A percentile compares a stretch with the other conserved stretches of the same genome.
These are phyloP conservation scores for Drosophila atripex DNA, from an alignment of 2,888 invertebrate species.

Conservation along the genomic window DNA sequence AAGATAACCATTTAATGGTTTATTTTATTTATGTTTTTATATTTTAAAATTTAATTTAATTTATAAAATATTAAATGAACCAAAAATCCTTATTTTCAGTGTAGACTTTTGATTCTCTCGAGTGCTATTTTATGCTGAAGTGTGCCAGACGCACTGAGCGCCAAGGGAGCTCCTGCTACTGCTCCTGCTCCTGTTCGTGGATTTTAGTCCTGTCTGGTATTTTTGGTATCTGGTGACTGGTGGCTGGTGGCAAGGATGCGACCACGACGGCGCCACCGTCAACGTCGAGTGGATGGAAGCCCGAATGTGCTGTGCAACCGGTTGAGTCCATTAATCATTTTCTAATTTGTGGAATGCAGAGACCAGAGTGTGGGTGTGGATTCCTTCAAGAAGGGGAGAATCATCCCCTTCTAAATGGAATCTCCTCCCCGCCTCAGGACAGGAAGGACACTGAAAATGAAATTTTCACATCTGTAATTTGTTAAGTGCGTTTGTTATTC, in stretches of 20 bases:
- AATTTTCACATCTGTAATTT: slow-evolving; percentile 84
- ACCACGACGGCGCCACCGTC: slow-evolving; percentile 57
- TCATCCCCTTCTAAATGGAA: slow-evolving; percentile 8
- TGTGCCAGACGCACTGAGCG: slow-evolving; percentile 77
- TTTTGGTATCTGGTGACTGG: slow-evolving; percentile 6
- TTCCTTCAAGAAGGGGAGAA: slow-evolving; percentile 2
- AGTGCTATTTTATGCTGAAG: slow-evolving; percentile 81
- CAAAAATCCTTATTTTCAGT: not conserved
- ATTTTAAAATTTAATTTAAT: not conserved
- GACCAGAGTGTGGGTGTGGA: slow-evolving; percentile 52
- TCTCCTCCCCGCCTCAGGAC: not conserved
- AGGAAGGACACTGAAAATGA: slow-evolving; percentile 75
- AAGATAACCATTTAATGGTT: not conserved
- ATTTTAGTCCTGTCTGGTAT: slow-evolving; percentile 10
- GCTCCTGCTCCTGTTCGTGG: slow-evolving; percentile 15
- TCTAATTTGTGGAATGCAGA: slow-evolving; percentile 83
- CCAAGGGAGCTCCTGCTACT: slow-evolving; percentile 41
- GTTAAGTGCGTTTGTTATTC: slow-evolving; percentile 83
- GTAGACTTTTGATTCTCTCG: slow-evolving; percentile 71
- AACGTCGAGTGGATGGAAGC: slow-evolving; percentile 10
- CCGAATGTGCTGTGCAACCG: slow-evolving; percentile 70
- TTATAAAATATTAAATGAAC: not conserved
- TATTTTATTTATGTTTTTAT: not conserved
- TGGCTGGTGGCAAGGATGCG: slow-evolving; percentile 51
- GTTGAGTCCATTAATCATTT: slow-evolving; percentile 84